Evolutionary conservation across 92 coral and sea anemone genomes (phyloP).

Genomic region (Phymanthus crucifer): DNA sequence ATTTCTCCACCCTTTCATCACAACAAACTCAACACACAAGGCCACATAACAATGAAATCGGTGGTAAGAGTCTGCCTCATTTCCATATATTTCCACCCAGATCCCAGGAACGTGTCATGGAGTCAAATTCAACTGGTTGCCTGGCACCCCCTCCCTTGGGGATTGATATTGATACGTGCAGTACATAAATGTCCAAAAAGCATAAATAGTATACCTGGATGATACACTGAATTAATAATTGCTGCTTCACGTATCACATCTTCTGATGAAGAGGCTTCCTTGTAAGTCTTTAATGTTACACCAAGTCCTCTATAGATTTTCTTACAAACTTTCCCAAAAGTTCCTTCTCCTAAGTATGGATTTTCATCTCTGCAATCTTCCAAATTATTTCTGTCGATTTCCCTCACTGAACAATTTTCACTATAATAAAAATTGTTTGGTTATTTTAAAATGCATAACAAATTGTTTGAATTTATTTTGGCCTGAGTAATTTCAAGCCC

Average conservation of each 20-base stretch:
- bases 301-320: conserved; percentile 21
- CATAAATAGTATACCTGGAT: conserved; percentile 30
- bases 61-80: not conserved
- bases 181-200: not conserved
- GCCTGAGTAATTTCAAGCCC: too few relatives aligned
- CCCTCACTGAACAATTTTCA: too few relatives aligned
- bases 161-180: not conserved
- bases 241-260: conserved; percentile 35
- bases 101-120: not conserved
- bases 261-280: not conserved
- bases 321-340: conserved; percentile 21
- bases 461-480: too few relatives aligned
- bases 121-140: not conserved
- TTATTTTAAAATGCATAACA: too few relatives aligned
- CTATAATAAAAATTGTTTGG: too few relatives aligned
- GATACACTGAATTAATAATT: conserved; percentile 17
- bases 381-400: too few relatives aligned
- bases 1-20: not conserved
- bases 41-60: not conserved
- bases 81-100: not conserved
- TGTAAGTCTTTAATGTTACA: conserved; percentile 27
- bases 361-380: too few relatives aligned
- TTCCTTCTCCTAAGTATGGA: conserved; percentile 20
- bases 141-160: not conserved
- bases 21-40: not conserved